Percentiles rank a stretch among this genome's conserved stretches.
These are phyloP conservation scores for Pemphigus obesinymphae DNA, from an alignment of 1,140 invertebrate species.

Conservation along the genomic window DNA sequence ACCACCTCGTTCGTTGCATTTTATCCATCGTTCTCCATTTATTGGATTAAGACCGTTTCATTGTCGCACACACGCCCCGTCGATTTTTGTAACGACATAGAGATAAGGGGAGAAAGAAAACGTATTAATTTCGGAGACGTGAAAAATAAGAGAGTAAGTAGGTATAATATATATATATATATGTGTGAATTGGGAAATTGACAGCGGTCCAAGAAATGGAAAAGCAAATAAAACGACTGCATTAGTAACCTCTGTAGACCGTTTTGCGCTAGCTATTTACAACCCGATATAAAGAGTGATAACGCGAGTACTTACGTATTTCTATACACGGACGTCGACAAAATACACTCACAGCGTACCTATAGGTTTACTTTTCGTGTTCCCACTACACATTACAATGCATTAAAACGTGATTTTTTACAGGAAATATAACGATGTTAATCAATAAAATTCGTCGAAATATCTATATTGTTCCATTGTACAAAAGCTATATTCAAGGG, in stretches of 20 bases:
- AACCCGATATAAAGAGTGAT: neutral
- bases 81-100: conserved; percentile 30
- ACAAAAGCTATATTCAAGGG: too few relatives aligned
- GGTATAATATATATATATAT: too few relatives aligned
- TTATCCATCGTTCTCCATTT: neutral
- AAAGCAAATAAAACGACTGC: conserved; percentile 31
- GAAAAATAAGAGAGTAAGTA: conserved; percentile 34
- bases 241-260: conserved; percentile 30
- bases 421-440: too few relatives aligned
- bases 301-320: neutral
- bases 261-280: neutral
- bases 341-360: too few relatives aligned
- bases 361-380: too few relatives aligned
- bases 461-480: too few relatives aligned
- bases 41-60: conserved; percentile 36
- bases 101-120: conserved; percentile 24
- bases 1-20: too few relatives aligned
- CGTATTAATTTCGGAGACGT: conserved; percentile 32
- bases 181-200: conserved; percentile 10
- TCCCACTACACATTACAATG: too few relatives aligned
- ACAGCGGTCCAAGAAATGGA: conserved; percentile 30
- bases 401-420: too few relatives aligned
- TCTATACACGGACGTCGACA: too few relatives aligned
- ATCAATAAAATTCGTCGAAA: too few relatives aligned
- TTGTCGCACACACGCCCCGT: conserved; percentile 39